Conservation (phyloP, 1,140 invertebrate genomes). For the Drosophila leontia region DNA sequence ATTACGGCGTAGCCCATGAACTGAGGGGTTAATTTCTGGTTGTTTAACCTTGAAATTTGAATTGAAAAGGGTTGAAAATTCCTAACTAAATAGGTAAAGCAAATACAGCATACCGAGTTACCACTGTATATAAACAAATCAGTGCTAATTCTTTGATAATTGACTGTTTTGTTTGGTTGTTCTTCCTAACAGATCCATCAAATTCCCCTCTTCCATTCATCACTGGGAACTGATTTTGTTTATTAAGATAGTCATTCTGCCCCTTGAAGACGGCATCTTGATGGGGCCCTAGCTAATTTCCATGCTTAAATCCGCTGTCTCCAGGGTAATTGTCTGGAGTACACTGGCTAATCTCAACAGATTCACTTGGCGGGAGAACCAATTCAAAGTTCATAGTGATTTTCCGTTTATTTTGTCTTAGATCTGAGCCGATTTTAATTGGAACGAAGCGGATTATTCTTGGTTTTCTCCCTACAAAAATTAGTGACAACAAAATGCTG, state of each 20-base stretch:
- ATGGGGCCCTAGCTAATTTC: constrained; percentile 17
- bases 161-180: constrained; percentile 10
- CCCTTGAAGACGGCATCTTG: constrained; percentile 28
- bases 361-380: constrained; percentile 12
- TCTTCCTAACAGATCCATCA: neutral
- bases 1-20: neutral
- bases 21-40: neutral
- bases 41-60: constrained; percentile 2
- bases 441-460: constrained; percentile 17
- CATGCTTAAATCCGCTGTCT: constrained; percentile 32
- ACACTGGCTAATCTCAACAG: constrained; percentile 28
- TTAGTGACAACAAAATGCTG: neutral
- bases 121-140: neutral
- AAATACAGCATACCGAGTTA: neutral
- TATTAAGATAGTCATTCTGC: constrained; percentile 1
- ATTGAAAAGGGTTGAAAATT: constrained; percentile 21
- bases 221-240: constrained; percentile 19
- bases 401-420: neutral
- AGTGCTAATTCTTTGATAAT: constrained; percentile 16
- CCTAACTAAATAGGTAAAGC: neutral
- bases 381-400: constrained; percentile 3
- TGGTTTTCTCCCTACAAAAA: neutral
- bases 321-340: constrained; percentile 33
- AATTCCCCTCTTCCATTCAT: neutral
- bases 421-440: constrained; percentile 20